phyloP scores from a whole-genome alignment of 2,113 vertebrate species.

The Pelodiscus sinensis region DNA sequence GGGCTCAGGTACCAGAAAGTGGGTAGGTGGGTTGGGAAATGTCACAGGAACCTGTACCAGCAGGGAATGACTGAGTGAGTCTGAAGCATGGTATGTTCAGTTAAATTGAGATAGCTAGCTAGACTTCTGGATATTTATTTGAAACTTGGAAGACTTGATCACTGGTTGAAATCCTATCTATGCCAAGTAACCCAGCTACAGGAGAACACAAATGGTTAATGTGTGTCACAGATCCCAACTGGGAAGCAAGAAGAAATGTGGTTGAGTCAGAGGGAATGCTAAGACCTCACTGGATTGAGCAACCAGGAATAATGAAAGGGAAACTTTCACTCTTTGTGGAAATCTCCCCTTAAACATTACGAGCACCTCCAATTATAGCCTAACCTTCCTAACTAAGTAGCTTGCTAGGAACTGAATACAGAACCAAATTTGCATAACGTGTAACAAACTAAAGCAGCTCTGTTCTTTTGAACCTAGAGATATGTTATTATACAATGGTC shows the following conservation, averaged over 20 bases:
- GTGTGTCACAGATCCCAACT: neutral
- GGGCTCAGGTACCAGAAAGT: neutral
- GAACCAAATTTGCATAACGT: neutral
- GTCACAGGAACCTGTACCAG: rapidly evolving
- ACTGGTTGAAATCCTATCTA: neutral
- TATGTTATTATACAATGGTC: neutral
- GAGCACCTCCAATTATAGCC: neutral
- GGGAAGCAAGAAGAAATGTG: neutral
- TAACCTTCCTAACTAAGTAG: neutral
- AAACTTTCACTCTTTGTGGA: slow-evolving; percentile 25
- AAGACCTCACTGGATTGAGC: neutral
- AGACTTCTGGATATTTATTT: neutral
- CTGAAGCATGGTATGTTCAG: neutral
- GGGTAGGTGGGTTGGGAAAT: neutral
- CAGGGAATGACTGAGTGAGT: neutral
- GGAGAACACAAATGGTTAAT: rapidly evolving
- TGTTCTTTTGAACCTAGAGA: neutral
- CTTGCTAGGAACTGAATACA: neutral
- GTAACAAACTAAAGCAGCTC: neutral
- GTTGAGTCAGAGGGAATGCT: neutral
- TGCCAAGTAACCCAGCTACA: neutral
- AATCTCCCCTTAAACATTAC: neutral
- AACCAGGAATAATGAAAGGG: neutral
- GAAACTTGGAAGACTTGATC: neutral
- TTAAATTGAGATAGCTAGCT: rapidly evolving